Conservation (phyloP, 2,888 invertebrate genomes). For the Tenthredo notha region DNA sequence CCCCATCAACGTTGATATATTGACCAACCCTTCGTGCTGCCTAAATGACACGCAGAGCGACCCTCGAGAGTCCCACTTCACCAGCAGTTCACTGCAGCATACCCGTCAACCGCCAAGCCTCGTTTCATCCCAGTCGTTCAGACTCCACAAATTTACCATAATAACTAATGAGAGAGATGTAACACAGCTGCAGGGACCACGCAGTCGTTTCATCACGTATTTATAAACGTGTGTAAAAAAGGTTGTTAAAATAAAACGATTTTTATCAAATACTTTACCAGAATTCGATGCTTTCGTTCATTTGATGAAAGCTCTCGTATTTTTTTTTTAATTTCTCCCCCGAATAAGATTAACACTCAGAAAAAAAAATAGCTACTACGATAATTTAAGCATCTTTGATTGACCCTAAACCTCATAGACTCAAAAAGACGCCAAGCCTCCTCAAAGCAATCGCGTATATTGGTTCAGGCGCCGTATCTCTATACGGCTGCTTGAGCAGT, state of each 20-base stretch:
- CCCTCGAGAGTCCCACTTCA: slow-evolving; percentile 29
- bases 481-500: slow-evolving; percentile 33
- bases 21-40: slow-evolving; percentile 37
- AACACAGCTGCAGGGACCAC: slow-evolving; percentile 9
- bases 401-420: neutral
- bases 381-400: neutral
- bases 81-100: slow-evolving; percentile 29
- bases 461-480: neutral
- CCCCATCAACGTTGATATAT: slow-evolving; percentile 49
- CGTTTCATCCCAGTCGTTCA: neutral
- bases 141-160: slow-evolving; percentile 31
- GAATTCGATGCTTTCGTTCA: neutral
- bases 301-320: neutral
- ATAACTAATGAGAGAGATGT: slow-evolving; percentile 32
- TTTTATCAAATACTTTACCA: neutral
- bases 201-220: neutral
- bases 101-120: slow-evolving; percentile 23
- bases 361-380: neutral
- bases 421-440: neutral
- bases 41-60: slow-evolving; percentile 46
- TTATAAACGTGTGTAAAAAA: neutral
- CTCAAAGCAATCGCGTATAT: neutral
- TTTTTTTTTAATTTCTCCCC: too few species aligned
- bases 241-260: neutral
- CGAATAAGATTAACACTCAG: neutral